These are phyloP conservation scores for Pteropus alecto DNA, from an alignment of 2,113 vertebrate species.

Conservation along the genomic window DNA sequence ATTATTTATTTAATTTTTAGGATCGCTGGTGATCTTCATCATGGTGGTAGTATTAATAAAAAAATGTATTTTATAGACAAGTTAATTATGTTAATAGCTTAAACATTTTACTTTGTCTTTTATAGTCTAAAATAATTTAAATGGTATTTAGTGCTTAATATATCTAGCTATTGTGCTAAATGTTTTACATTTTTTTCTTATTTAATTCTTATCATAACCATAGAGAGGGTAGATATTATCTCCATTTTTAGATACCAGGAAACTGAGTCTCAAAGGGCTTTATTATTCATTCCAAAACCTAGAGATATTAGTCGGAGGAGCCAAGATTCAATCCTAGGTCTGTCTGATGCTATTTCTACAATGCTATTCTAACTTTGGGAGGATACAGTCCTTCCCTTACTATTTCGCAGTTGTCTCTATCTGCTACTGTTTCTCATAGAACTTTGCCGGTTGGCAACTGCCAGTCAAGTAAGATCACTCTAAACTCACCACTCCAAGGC, in stretches of 20 bases:
- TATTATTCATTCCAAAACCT: neutral
- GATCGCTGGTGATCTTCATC: neutral
- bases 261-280: neutral
- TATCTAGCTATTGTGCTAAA: neutral
- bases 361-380: neutral
- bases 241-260: neutral
- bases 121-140: neutral
- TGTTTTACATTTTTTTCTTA: neutral
- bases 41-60: neutral
- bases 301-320: neutral
- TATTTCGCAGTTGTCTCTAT: neutral
- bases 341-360: neutral
- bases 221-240: neutral
- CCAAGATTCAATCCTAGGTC: neutral
- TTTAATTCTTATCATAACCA: neutral
- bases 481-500: neutral
- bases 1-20: constrained; percentile 42
- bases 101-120: neutral
- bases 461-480: neutral
- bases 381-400: neutral
- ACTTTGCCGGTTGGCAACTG: neutral
- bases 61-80: neutral
- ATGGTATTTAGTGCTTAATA: neutral
- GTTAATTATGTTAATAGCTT: neutral
- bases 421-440: neutral